Base-by-base conservation (phyloP, 2,888 invertebrate genomes). In the Synanthedon myopaeformis region DNA sequence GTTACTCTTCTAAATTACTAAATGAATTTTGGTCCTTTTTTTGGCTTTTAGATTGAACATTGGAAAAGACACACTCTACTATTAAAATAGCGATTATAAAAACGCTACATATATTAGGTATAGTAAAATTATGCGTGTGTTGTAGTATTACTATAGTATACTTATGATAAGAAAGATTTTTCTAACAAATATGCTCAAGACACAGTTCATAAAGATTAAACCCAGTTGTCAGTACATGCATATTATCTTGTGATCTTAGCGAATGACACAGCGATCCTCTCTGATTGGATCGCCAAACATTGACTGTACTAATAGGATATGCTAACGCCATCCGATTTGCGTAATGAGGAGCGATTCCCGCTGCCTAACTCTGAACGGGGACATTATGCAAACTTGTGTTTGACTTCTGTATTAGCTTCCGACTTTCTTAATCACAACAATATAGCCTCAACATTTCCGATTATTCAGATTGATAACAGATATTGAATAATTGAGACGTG, bases 311-410 rank as follows among this genome's bases (percentile, higher is more conserved):
- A 85, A 86, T 83, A 79, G 82, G 73, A 72, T 77, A 72, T 77
- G 74, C 79, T 75, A 76, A 77, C 79, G 74, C 73, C 70, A 70
- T 64, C 70, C 77, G 81, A 84, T 86, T 83, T 83, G 78, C 84
- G 76, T 84, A 85, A 84, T 85, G 81, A 84, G 78, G 69, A 74
- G 64, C 77, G 79, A 81, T 78, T 79, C 61, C 68, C 67, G 63
- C 64, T 52, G 14, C 49, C 69, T 64, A 70, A 71, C 69, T 74
- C 69, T 64, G 70, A 66, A 65, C 73, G 70, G 69, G 73, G 72
- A 69, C 77, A 82, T 83, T 83, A 86, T 86, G 82, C 81, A 77
- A 79, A 83, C 74, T 78, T 76, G 69, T 79, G 74, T 84, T 85
- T 83, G 79, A 78, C 74, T 83, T 82, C 67, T 71, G 70, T 70